These are phyloP conservation scores for Ifrita kowaldi DNA, from an alignment of 2,113 vertebrate genomes.

Conservation along the genomic window DNA sequence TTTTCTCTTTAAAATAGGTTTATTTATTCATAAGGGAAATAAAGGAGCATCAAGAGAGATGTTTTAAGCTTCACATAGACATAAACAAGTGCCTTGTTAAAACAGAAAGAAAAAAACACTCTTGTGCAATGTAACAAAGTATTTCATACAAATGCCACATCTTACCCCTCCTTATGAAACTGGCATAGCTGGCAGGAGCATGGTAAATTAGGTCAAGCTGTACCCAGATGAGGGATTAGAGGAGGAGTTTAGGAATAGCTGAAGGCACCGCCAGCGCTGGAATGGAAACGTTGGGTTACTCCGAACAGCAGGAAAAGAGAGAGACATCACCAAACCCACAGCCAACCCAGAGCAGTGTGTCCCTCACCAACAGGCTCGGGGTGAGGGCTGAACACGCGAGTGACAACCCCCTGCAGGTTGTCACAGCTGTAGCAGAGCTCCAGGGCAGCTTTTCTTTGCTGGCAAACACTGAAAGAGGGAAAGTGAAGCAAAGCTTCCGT, in stretches of 20 bases:
- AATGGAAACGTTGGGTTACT: background rate
- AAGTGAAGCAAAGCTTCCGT: fast-evolving
- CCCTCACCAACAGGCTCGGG: background rate
- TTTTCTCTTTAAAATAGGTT: background rate
- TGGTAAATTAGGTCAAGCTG: conserved; percentile 6
- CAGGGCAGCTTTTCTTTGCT: background rate
- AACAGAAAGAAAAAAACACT: background rate
- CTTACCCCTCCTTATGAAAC: background rate
- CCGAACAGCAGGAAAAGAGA: background rate
- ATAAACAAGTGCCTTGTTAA: background rate
- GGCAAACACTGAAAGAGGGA: background rate
- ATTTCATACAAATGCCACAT: background rate
- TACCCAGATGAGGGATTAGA: conserved; percentile 41
- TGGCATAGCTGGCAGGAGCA: background rate
- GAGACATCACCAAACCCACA: fast-evolving
- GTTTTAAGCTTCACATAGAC: background rate
- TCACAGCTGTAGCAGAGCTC: background rate
- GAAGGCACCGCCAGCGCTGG: background rate
- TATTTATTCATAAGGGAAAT: background rate
- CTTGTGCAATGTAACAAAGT: background rate
- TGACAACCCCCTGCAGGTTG: background rate
- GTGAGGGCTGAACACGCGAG: background rate
- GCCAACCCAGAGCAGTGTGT: background rate
- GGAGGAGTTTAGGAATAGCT: background rate
- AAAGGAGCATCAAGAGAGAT: background rate